Base-by-base conservation (phyloP, 2,113 vertebrate genomes). In the Phoenicopterus ruber region DNA sequence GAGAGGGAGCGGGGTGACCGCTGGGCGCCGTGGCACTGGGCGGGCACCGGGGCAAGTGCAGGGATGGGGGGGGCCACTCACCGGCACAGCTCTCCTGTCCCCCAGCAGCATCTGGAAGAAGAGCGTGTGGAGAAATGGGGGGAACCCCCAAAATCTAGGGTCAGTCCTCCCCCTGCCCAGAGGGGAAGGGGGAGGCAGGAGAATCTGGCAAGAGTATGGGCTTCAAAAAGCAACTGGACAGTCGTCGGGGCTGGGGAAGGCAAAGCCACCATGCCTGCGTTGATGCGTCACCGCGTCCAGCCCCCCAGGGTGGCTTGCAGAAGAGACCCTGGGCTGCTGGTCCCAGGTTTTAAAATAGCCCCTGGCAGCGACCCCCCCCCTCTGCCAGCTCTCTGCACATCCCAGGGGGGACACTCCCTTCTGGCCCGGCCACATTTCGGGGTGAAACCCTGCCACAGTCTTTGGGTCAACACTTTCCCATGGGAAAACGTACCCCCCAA, bases 171-270 rank as follows among this genome's bases (percentile, higher is more conserved):
- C 49, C 10, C 21, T 55, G 29, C 38, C 22, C 19, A 9, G 18
- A 14, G 24, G 26, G 9, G 13, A 50, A n/a, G 10, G 8, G 26
- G 42, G 22, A 76, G 24, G 55, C 22, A 62, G 81, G 29, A 73
- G 63, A 28, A 21, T 40, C n/a, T 65, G 67, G 54, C n/a, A 77
- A 54, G 38, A 21, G 6, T 67, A 0, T 3, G 34, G 46, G 9
- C 13, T 92, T 82, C 71, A 26, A 31, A 50, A 66, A 54, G 12
- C 57, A 71, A 4, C n/a, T 3, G 24, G n/a, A 19, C 14, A n/a
- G 17, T 1, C 0, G 2, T 17, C 0, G 0, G 29, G 42, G 59
- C 20, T 46, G 38, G n/a, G 28, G 29, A 72, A 31, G 24, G 34
- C 40, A 69, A 72, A 74, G 17, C 44, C n/a, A 20, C 47, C 1